phyloP scores from a whole-genome alignment of 2,888 invertebrate genomes.

The Thyatira batis region DNA sequence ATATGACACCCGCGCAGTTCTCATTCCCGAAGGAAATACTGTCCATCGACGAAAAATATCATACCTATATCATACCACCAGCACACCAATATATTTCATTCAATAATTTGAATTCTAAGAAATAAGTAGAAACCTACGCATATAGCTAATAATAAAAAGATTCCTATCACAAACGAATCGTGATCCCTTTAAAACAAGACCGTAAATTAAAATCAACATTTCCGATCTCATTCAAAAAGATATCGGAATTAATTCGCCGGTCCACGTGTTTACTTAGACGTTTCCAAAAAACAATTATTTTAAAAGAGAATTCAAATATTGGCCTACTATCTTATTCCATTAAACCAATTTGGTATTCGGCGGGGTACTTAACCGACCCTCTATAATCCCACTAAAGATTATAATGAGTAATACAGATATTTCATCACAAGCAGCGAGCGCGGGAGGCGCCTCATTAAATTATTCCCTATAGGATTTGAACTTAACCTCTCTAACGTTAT shows the following conservation, averaged over 20 bases:
- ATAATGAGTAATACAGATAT: constrained; percentile 45
- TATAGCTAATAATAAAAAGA: no score
- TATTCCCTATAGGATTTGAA: constrained; percentile 36
- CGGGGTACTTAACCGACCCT: constrained; percentile 31
- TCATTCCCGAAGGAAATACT: no score
- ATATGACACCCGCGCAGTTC: no score
- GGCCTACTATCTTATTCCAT: constrained; percentile 41
- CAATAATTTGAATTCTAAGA: no score
- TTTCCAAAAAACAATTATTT: constrained; percentile 1
- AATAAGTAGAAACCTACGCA: no score
- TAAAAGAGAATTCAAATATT: constrained; percentile 33
- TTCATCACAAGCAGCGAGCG: constrained; percentile 29
- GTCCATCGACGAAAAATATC: no score
- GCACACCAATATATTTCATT: no score
- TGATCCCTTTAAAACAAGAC: no score
- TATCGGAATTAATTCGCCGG: background rate
- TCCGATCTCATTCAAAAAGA: background rate
- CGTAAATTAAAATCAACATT: background rate
- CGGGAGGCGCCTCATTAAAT: constrained; percentile 36
- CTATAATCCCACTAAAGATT: constrained; percentile 48
- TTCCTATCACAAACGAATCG: no score
- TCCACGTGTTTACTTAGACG: background rate
- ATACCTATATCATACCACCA: no score
- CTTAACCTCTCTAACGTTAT: constrained; percentile 23
- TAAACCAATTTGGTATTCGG: constrained; percentile 43